These are phyloP conservation scores for Myathropa florea DNA, from an alignment of 2,888 invertebrate species.

Conservation along the genomic window DNA sequence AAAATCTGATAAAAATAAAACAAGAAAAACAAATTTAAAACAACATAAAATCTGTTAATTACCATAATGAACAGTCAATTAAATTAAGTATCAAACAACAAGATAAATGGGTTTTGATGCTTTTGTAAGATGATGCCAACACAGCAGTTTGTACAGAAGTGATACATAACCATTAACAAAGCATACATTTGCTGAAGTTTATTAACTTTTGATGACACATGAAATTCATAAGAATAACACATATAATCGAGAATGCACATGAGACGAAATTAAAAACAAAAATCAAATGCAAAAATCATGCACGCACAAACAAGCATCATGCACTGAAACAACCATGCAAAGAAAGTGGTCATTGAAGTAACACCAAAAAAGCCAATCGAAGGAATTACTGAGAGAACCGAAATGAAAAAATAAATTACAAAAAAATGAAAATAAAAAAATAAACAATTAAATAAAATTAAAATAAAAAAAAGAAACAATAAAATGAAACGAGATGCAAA, in stretches of 20 bases:
- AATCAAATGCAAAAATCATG: neutral
- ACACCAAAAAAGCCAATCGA: slow-evolving; percentile 43
- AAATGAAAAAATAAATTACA: slow-evolving; percentile 2
- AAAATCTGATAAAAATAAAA: slow-evolving; percentile 32
- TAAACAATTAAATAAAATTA: slow-evolving; percentile 11
- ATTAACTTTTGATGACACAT: too few relatives aligned
- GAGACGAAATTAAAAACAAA: slow-evolving; percentile 10
- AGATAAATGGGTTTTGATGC: slow-evolving; percentile 63
- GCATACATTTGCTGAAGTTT: neutral
- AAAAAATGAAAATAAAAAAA: slow-evolving; percentile 23
- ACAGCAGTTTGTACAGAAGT: slow-evolving; percentile 53
- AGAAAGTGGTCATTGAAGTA: slow-evolving; percentile 19
- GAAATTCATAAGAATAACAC: slow-evolving; percentile 19
- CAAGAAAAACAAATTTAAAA: slow-evolving; percentile 13
- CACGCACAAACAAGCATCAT: slow-evolving; percentile 40
- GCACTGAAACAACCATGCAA: slow-evolving; percentile 23
- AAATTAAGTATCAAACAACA: slow-evolving; percentile 64
- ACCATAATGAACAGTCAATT: slow-evolving; percentile 60
- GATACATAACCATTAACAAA: slow-evolving; percentile 6
- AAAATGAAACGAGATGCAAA: slow-evolving; percentile 64
- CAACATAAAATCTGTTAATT: slow-evolving; percentile 44
- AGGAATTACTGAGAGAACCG: neutral
- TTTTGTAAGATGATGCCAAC: slow-evolving; percentile 56
- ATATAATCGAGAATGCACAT: slow-evolving; percentile 21
- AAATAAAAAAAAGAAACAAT: slow-evolving; percentile 24